These are phyloP conservation scores for Diprion similis DNA, from an alignment of 1,140 invertebrate genomes.

Conservation along the genomic window DNA sequence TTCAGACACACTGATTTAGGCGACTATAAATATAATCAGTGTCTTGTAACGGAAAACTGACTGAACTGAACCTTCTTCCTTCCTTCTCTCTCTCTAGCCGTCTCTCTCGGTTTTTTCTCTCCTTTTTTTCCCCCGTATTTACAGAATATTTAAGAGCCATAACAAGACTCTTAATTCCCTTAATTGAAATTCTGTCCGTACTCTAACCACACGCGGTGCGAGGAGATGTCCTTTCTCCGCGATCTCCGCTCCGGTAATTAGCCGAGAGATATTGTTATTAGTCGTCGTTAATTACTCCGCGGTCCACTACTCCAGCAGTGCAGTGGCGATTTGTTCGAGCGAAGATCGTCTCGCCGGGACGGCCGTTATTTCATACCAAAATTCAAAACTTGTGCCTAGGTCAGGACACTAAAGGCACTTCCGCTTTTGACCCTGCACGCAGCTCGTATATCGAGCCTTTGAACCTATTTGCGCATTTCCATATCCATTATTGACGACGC, in stretches of 20 bases:
- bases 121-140: slow-evolving; percentile 36
- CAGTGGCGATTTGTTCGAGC: slow-evolving; percentile 15
- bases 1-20: neutral
- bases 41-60: slow-evolving; percentile 34
- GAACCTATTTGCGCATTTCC: neutral
- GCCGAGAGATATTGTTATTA: slow-evolving; percentile 4
- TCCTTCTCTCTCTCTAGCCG: neutral
- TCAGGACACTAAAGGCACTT: neutral
- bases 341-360: neutral
- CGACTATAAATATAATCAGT: slow-evolving; percentile 51
- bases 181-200: slow-evolving; percentile 50
- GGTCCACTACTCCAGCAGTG: slow-evolving; percentile 10
- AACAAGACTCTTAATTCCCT: slow-evolving; percentile 44
- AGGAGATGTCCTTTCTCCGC: slow-evolving; percentile 31
- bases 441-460: neutral
- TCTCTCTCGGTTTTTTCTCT: neutral
- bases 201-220: slow-evolving; percentile 4
- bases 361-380: too few relatives aligned
- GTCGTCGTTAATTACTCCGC: slow-evolving; percentile 20
- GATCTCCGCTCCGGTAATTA: slow-evolving; percentile 7
- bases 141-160: slow-evolving; percentile 48
- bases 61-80: slow-evolving; percentile 18
- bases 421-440: too few relatives aligned
- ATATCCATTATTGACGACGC: neutral
- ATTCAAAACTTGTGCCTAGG: neutral